Evolutionary conservation across 2,113 vertebrate genomes (phyloP), one percentile per base, ranked within the genome.

Genomic region (Hipposideros armiger): DNA sequence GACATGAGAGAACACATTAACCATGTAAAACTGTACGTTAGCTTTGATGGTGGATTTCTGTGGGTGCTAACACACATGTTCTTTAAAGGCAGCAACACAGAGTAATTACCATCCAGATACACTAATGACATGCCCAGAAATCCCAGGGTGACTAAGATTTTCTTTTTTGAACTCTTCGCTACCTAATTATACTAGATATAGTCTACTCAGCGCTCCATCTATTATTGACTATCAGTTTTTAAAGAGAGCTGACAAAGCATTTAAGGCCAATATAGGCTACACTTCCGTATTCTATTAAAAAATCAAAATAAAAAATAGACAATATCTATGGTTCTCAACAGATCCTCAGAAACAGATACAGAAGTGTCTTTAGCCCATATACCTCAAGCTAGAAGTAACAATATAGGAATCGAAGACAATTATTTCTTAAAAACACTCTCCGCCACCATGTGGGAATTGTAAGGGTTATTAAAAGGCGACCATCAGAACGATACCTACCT

Each of bases 401-500:
- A 45, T 3, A 66, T 0, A 42, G 14, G n/a, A 66, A 50, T 28
- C 82, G 81, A 69, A 90, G 64, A 47, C 28, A 20, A 24, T 66
- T 45, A 85, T 11, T 85, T 70, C 28, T n/a, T 52, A n/a, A 40
- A 52, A 45, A 24, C 26, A 17, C 16, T 20, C 20, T 3, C 11
- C 17, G 52, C 9, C 54, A 24, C 32, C 11, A 26, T 7, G 8
- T 60, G 56, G 73, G 70, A 94, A 2, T 52, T 10, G 66, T 1
- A 24, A 72, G 47, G 73, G 19, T 45, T 28, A 26, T 2, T 2
- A 50, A 22, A 28, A n/a, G 36, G 17, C 4, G 54, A 36, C 50
- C 1, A 28, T 13, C 30, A 84, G 77, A 77, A 42, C 19, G 1
- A 28, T 15, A 95, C 97, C 32, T 87, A 99, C 99, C 99, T 99